phyloP scores from a whole-genome alignment of 1,140 invertebrate species.

The Neotoxoptera formosana region DNA sequence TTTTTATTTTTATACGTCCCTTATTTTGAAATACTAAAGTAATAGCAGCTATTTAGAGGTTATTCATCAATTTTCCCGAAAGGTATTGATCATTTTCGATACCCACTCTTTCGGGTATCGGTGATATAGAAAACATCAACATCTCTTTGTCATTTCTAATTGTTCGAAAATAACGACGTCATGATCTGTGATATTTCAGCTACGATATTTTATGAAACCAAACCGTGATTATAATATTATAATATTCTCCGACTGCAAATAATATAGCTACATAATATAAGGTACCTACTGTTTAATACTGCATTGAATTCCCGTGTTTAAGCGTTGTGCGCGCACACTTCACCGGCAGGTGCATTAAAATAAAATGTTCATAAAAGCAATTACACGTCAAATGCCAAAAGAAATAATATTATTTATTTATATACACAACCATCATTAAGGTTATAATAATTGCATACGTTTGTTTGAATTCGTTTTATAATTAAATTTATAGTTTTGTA shows the following conservation, averaged over 20 bases:
- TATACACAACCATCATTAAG: too few relatives aligned
- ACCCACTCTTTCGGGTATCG: not conserved
- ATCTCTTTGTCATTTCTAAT: not conserved
- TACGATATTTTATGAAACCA: not conserved
- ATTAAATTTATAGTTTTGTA: too few relatives aligned
- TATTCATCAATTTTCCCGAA: constrained; percentile 29
- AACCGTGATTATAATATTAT: too few relatives aligned
- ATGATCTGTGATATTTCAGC: not conserved
- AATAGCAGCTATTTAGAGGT: not conserved
- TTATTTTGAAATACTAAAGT: constrained; percentile 33
- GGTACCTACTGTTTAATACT: not conserved
- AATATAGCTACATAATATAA: not conserved
- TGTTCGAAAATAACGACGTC: not conserved
- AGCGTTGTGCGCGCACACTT: not conserved
- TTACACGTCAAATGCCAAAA: not conserved
- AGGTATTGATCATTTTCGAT: constrained; percentile 34
- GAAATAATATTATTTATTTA: too few relatives aligned
- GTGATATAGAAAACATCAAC: not conserved
- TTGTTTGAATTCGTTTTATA: too few relatives aligned
- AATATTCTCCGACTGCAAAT: not conserved
- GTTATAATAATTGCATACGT: too few relatives aligned
- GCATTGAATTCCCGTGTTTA: not conserved
- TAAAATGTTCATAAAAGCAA: not conserved
- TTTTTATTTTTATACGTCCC: constrained; percentile 16
- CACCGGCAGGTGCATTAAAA: not conserved